Percentiles rank a stretch among this genome's conserved stretches.
phyloP scores from a whole-genome alignment of 2,797 vertebrate species.

The Cephalopachus bancanus region DNA sequence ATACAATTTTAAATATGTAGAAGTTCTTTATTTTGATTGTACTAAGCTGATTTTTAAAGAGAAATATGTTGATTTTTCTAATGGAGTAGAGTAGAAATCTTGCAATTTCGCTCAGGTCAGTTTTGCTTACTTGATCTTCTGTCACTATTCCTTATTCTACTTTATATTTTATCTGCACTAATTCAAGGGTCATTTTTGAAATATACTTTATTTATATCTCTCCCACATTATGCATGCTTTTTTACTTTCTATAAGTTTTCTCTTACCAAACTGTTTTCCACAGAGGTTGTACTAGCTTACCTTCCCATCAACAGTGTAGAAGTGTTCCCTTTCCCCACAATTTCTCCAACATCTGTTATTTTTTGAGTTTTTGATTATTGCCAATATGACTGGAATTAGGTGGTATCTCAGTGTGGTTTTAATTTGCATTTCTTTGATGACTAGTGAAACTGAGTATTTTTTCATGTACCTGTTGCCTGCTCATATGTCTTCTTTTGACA shows the following conservation, averaged over 20 bases:
- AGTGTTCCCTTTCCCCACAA: too few species aligned
- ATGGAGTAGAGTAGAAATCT: not conserved
- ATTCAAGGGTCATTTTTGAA: not conserved
- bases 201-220: not conserved
- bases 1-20: not conserved
- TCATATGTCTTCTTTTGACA: too few species aligned
- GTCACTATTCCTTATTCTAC: not conserved
- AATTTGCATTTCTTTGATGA: too few species aligned
- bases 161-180: not conserved
- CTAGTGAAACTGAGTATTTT: too few species aligned
- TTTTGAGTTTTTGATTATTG: too few species aligned
- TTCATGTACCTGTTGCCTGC: too few species aligned
- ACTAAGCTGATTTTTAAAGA: not conserved
- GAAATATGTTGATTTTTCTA: not conserved
- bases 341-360: too few species aligned
- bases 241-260: not conserved
- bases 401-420: too few species aligned
- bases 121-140: not conserved
- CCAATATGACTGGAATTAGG: too few species aligned
- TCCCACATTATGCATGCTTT: not conserved
- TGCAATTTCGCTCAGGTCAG: not conserved
- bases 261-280: too few species aligned
- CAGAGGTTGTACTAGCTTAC: too few species aligned
- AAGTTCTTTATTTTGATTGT: not conserved
- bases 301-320: too few species aligned